Conservation (phyloP, 2,113 vertebrate genomes). For the Cochlearius cochlearius region DNA sequence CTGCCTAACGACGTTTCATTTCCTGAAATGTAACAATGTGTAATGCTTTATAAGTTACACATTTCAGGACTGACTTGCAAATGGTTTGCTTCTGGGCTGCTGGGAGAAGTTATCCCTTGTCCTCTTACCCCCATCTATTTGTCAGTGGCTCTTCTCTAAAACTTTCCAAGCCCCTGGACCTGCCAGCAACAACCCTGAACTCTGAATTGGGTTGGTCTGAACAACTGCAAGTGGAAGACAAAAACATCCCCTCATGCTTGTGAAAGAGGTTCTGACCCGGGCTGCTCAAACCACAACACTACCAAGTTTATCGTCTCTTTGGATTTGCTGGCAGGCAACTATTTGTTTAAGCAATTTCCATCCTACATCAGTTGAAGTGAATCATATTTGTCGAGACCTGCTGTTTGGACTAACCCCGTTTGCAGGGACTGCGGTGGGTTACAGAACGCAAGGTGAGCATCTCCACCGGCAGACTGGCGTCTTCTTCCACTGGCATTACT, state of each 20-base stretch:
- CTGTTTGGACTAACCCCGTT: background rate
- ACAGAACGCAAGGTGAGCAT: background rate
- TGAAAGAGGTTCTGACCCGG: background rate
- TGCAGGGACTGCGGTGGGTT: background rate
- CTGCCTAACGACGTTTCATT: background rate
- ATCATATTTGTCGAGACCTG: background rate
- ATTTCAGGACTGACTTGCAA: background rate
- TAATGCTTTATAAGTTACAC: background rate
- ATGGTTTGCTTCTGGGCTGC: background rate
- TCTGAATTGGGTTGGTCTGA: background rate
- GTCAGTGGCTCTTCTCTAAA: background rate
- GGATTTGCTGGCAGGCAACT: background rate
- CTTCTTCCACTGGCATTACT: background rate
- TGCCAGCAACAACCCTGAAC: background rate
- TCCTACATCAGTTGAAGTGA: background rate
- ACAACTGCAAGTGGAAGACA: background rate
- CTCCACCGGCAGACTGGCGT: background rate
- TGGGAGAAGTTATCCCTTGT: background rate
- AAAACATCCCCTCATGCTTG: background rate
- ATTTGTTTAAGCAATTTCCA: background rate
- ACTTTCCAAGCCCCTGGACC: background rate
- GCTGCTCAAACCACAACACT: background rate
- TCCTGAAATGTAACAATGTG: conserved; percentile 21
- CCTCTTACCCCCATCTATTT: background rate
- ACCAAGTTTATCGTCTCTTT: background rate